These are phyloP conservation scores for Periophthalmus magnuspinnatus DNA, from an alignment of 2,797 vertebrate species.

Conservation along the genomic window DNA sequence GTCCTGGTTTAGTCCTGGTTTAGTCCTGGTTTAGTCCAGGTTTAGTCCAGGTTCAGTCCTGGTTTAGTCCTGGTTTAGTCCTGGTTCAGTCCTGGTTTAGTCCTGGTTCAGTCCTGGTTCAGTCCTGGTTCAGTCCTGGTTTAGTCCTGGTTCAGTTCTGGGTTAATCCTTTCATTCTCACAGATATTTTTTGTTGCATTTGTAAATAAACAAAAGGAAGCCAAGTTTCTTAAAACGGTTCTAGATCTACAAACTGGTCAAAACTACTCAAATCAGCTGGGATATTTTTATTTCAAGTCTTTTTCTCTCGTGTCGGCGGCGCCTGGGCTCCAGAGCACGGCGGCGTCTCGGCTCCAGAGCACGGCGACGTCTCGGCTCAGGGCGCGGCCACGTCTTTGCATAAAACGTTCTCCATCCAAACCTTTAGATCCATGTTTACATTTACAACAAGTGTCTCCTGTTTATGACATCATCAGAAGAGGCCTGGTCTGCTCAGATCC, in stretches of 20 bases:
- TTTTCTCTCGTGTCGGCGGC: not conserved
- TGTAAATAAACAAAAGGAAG: no score
- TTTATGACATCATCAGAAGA: constrained; percentile 1
- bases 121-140: no score
- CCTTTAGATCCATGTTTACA: not conserved
- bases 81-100: not conserved
- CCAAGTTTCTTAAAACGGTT: no score
- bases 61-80: not conserved
- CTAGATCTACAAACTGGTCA: not conserved
- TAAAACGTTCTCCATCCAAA: constrained; percentile 82
- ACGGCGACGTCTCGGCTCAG: not conserved
- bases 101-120: not conserved
- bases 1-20: no score
- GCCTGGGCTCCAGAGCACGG: constrained; percentile 26
- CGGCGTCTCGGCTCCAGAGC: no score
- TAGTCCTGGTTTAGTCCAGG: no score
- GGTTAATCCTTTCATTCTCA: not conserved
- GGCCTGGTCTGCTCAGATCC: constrained; percentile 11
- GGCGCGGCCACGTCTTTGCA: constrained; percentile 82
- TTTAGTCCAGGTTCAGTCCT: not conserved
- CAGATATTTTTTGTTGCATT: no score
- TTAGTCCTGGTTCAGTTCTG: not conserved
- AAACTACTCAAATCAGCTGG: not conserved
- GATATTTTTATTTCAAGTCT: no score
- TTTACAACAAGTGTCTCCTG: constrained; percentile 25